These are phyloP conservation scores for Tachina lurida DNA, from an alignment of 2,888 invertebrate genomes.

Conservation along the genomic window DNA sequence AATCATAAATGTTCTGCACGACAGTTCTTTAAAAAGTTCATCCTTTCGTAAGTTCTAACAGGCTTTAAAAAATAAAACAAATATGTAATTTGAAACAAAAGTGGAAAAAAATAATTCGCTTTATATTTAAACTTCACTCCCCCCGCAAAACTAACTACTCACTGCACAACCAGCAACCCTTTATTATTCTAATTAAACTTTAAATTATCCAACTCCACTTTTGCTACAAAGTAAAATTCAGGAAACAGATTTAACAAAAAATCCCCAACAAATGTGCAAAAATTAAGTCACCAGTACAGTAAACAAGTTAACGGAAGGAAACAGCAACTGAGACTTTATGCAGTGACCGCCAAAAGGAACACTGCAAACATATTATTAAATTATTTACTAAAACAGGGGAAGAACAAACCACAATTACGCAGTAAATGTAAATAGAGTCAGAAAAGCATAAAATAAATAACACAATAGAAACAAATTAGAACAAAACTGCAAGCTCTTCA, in stretches of 20 bases:
- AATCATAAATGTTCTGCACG: no score
- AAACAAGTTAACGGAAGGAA: constrained; percentile 33
- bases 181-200: constrained; percentile 2
- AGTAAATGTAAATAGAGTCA: constrained; percentile 30
- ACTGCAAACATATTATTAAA: constrained; percentile 10
- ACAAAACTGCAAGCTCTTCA: background rate
- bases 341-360: constrained; percentile 9
- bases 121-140: background rate
- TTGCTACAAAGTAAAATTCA: background rate
- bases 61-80: background rate
- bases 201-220: background rate
- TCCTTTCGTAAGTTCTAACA: no score
- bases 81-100: background rate
- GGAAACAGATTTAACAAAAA: background rate
- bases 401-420: constrained; percentile 45
- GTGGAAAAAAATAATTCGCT: background rate
- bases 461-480: constrained; percentile 47
- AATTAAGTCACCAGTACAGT: background rate
- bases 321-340: background rate
- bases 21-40: no score
- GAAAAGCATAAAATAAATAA: constrained; percentile 13
- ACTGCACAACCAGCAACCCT: background rate
- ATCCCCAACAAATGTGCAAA: background rate
- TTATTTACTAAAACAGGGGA: constrained; percentile 25
- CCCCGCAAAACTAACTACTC: no score